A percentile compares a stretch with the other conserved stretches of the same genome.
phyloP scores from a whole-genome alignment of 2,888 invertebrate genomes.

The Platynereis dumerilii region DNA sequence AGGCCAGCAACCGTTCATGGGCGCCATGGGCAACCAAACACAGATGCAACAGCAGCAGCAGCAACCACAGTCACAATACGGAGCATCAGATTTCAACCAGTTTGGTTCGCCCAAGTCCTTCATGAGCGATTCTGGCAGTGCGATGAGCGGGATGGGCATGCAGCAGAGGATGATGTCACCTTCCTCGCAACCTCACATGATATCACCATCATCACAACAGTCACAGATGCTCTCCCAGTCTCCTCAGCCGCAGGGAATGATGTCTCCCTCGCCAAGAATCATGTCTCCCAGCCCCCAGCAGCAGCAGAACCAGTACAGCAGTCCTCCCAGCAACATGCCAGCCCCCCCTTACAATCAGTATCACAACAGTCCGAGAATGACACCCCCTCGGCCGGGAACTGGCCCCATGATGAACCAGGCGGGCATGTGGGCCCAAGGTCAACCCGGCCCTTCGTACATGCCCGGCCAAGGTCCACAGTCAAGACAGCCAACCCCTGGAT shows the following conservation, averaged over 20 bases:
- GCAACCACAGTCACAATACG: constrained; percentile 12
- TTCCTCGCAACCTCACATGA: constrained; percentile 10
- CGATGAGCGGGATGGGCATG: constrained; percentile 5
- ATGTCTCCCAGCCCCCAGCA: constrained; percentile 9
- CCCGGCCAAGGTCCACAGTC: constrained; percentile 16
- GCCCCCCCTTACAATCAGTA: constrained; percentile 28
- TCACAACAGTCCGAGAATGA: constrained; percentile 37
- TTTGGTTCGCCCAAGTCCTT: constrained; percentile 33
- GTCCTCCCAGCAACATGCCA: constrained; percentile 41
- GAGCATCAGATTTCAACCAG: constrained; percentile 28
- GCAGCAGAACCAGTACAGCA: constrained; percentile 44
- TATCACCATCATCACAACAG: background rate
- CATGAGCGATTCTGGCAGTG: constrained; percentile 25
- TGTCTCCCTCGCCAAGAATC: constrained; percentile 6
- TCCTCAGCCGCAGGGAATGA: constrained; percentile 14
- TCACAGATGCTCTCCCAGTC: constrained; percentile 2
- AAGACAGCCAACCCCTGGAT: constrained; percentile 15
- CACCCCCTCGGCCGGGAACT: constrained; percentile 30
- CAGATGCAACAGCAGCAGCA: constrained; percentile 15
- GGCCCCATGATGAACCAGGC: background rate
- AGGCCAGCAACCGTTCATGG: background rate
- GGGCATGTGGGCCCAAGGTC: constrained; percentile 1
- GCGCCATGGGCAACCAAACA: constrained; percentile 9
- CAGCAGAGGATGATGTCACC: constrained; percentile 20
- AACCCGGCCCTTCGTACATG: constrained; percentile 18